These are phyloP conservation scores for Callopanchax toddi DNA, from an alignment of 2,113 vertebrate species.

Conservation along the genomic window DNA sequence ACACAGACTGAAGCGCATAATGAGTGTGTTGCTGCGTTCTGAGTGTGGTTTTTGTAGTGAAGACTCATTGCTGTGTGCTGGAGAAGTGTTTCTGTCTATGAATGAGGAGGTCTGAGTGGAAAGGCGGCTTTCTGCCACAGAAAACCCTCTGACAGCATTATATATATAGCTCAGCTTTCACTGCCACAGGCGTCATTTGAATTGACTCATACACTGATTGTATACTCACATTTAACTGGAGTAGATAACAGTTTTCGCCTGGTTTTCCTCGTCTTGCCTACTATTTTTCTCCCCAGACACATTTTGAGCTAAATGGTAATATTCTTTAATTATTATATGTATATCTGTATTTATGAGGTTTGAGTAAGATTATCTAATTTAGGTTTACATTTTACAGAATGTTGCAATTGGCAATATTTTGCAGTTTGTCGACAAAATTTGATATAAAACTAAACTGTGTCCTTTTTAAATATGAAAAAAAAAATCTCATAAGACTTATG, in stretches of 20 bases:
- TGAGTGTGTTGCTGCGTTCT: conserved; percentile 37
- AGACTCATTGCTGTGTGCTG: conserved; percentile 20
- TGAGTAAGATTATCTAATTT: no score
- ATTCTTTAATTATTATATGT: no score
- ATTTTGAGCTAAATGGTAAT: background rate
- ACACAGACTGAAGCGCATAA: conserved; percentile 2
- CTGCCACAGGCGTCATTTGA: conserved; percentile 39
- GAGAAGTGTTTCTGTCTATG: conserved; percentile 25
- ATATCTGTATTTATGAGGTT: no score
- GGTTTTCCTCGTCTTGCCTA: conserved; percentile 5
- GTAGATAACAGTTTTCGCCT: conserved; percentile 27
- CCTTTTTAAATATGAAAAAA: no score
- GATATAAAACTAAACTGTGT: no score
- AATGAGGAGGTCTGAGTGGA: conserved; percentile 22
- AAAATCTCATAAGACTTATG: no score
- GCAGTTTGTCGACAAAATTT: no score
- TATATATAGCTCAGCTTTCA: conserved; percentile 36
- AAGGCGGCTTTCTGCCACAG: conserved; percentile 30
- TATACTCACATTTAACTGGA: conserved; percentile 46
- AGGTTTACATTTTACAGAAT: no score
- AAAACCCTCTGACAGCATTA: conserved; percentile 32
- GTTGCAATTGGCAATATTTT: no score
- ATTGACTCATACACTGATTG: conserved; percentile 41
- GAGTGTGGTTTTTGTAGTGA: conserved; percentile 36
- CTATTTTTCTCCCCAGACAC: conserved; percentile 16